Percentiles rank a stretch among this genome's conserved stretches.
phyloP scores from a whole-genome alignment of 2,888 invertebrate species.

The Latheticus oryzae region DNA sequence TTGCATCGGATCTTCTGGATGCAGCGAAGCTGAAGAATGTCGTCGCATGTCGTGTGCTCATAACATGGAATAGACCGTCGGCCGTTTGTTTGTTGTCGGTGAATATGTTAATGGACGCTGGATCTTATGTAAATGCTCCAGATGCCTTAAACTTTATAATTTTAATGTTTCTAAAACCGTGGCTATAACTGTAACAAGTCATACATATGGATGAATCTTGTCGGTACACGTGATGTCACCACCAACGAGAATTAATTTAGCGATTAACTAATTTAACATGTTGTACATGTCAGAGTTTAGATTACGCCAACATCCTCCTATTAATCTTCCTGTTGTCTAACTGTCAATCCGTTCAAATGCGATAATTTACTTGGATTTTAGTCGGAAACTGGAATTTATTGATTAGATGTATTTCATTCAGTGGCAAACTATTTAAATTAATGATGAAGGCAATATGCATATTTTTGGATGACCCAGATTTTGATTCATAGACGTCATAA shows the following conservation, averaged over 20 bases:
- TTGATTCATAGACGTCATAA: no score
- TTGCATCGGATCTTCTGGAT: constrained; percentile 9
- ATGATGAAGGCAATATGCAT: no score
- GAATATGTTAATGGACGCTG: constrained; percentile 48
- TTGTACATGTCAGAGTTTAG: constrained; percentile 10
- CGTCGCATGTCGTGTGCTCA: constrained; percentile 45
- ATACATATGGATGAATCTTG: constrained; percentile 29
- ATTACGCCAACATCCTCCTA: constrained; percentile 8
- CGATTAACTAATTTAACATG: constrained; percentile 31
- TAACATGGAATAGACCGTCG: constrained; percentile 51
- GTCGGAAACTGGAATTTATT: no score
- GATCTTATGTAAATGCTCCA: constrained; percentile 48
- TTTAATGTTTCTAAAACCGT: constrained; percentile 38
- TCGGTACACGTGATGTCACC: constrained; percentile 24
- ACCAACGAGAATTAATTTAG: constrained; percentile 28
- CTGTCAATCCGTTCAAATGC: constrained; percentile 1
- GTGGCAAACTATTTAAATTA: no score
- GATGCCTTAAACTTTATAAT: constrained; percentile 46
- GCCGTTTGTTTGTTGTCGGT: constrained; percentile 47
- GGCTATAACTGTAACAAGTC: constrained; percentile 31
- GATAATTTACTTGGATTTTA: no score
- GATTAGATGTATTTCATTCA: no score
- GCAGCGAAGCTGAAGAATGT: constrained; percentile 39
- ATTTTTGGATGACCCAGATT: no score
- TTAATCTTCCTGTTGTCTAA: constrained; percentile 18